Percentiles rank a stretch among this genome's conserved stretches.
These are phyloP conservation scores for Perca fluviatilis DNA, from an alignment of 2,113 vertebrate genomes.

Conservation along the genomic window DNA sequence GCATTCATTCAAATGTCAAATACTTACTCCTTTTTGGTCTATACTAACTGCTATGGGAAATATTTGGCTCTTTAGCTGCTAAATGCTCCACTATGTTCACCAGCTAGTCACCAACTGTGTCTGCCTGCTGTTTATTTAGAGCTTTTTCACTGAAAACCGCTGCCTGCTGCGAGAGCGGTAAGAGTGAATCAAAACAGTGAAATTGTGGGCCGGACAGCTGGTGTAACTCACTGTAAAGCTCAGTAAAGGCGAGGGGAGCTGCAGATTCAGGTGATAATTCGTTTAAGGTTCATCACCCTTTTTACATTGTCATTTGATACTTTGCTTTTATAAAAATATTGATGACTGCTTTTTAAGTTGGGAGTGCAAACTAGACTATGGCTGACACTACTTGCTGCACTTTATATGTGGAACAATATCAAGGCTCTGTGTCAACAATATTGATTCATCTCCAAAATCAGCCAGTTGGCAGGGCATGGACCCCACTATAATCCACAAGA, in stretches of 20 bases:
- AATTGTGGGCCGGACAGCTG: too few species aligned
- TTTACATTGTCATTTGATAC: neutral
- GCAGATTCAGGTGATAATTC: neutral
- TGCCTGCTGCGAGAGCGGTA: too few species aligned
- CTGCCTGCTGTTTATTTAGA: neutral
- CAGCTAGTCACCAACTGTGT: too few species aligned
- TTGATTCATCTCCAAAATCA: neutral
- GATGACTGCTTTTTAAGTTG: neutral
- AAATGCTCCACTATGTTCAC: neutral
- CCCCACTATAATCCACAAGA: neutral
- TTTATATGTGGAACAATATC: neutral
- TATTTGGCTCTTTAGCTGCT: neutral
- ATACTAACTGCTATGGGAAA: neutral
- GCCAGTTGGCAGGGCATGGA: neutral
- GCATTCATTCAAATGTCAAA: neutral
- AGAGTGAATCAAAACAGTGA: neutral
- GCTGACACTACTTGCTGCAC: neutral
- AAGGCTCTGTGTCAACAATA: neutral
- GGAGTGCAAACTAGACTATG: neutral
- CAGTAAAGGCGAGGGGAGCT: neutral
- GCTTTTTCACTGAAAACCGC: too few species aligned
- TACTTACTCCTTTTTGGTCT: neutral
- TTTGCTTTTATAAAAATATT: neutral
- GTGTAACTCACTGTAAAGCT: neutral
- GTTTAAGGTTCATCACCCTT: neutral